A percentile compares a stretch with the other conserved stretches of the same genome.
Evolutionary conservation across 2,797 vertebrate genomes (phyloP).

Genomic region (Galagoides demidoff): DNA sequence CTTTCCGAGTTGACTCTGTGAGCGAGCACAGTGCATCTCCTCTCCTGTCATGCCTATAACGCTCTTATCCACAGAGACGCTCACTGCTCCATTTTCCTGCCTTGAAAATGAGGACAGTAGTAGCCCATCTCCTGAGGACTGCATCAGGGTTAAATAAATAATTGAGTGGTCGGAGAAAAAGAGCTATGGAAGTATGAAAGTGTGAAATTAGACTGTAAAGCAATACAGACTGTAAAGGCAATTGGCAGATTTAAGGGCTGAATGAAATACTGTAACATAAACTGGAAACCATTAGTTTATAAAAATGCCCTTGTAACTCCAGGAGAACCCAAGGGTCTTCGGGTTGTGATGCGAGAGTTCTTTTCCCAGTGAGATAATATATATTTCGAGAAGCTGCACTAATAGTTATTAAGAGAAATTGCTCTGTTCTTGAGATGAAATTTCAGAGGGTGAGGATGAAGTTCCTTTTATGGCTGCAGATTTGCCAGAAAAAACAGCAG

Average conservation of each 20-base stretch:
- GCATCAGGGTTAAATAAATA: constrained; percentile 57
- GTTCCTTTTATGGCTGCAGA: background rate
- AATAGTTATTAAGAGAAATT: constrained; percentile 12
- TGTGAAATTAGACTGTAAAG: constrained; percentile 51
- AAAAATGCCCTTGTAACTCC: constrained; percentile 5
- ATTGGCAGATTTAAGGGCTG: constrained; percentile 14
- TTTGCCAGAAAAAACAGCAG: background rate
- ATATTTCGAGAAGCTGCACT: background rate
- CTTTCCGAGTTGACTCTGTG: background rate
- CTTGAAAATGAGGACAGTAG: background rate
- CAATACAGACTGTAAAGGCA: background rate
- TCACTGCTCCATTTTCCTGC: background rate
- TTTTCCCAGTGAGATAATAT: constrained; percentile 33
- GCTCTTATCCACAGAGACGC: background rate
- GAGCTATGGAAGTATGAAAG: background rate
- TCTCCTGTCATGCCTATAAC: background rate
- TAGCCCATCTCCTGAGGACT: background rate
- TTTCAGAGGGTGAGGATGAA: background rate
- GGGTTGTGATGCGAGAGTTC: background rate
- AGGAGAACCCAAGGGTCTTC: background rate
- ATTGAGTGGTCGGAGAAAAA: constrained; percentile 20
- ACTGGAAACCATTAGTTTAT: background rate
- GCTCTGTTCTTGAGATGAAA: background rate
- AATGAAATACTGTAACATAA: background rate
- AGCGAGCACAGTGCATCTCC: background rate